Evolutionary conservation across 2,888 invertebrate genomes (phyloP), one percentile per base, ranked within the genome.

Genomic region (Cenopis cana): DNA sequence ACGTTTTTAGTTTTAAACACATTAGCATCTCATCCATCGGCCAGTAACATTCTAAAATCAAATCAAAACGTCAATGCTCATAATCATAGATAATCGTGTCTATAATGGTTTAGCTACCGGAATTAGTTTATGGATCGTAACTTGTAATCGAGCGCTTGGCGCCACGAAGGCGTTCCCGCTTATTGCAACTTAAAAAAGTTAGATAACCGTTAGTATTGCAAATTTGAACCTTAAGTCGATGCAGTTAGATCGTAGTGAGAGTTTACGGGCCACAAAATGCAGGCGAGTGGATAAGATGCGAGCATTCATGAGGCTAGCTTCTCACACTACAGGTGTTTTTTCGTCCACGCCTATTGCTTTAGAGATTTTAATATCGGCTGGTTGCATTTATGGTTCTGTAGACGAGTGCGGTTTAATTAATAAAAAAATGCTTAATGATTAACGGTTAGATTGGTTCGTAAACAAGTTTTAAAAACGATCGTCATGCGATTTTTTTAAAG

Each of bases 51-150:
- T 78, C 77, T 75, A 65, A 68, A 66, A 68, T 55, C 64, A 52
- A 68, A 62, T 52, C 57, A 17, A 74, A 76, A 78, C 77, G 73
- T 79, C 78, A 79, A 74, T 74, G 68, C 72, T 80, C 81, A 83
- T 83, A 83, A 81, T 74, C 76, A 73, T 69, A 81, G 84, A 86
- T 88, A 89, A 87, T 86, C 84, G 85, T 79, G 81, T 84, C 84
- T 79, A 85, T 90, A 89, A 89, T 88, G 83, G 85, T 80, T 79
- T 81, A 79, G 91, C 92, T 93, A 92, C 92, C 90, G 93, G 92
- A 90, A 92, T 92, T 91, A 84, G 85, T 91, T 91, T 91, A 93
- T 91, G 83, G 88, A 87, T 85, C 87, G 88, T 90, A 91, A 90
- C 88, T 86, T 86, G 88, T 90, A 91, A 90, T 90, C 89, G 88